Evolutionary conservation across 2,113 vertebrate species (phyloP).

Genomic region (Crypturellus undulatus): DNA sequence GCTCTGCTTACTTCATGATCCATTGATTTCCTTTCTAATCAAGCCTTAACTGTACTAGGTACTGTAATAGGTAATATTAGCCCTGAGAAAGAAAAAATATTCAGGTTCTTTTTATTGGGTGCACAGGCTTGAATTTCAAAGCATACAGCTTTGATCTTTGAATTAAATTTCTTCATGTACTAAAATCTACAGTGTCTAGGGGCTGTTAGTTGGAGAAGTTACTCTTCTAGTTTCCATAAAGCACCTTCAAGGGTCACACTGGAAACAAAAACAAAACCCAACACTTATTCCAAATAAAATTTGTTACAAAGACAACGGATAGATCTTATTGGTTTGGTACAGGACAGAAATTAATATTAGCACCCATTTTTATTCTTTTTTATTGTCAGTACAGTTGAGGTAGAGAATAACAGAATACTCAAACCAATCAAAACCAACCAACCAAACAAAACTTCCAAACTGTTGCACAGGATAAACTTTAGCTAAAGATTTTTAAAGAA

Average conservation of each 20-base stretch:
- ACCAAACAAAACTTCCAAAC: neutral
- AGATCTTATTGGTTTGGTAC: neutral
- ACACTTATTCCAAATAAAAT: constrained; percentile 7
- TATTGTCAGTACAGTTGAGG: neutral
- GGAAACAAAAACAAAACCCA: neutral
- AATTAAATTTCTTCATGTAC: neutral
- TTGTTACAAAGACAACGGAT: constrained; percentile 30
- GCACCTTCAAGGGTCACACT: neutral
- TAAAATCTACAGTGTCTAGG: neutral
- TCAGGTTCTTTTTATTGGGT: neutral
- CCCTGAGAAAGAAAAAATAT: neutral
- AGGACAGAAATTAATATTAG: constrained; percentile 39
- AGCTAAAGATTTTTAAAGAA: neutral
- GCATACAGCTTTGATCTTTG: fast-evolving
- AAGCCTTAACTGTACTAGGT: constrained; percentile 9
- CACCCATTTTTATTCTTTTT: neutral
- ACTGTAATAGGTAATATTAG: neutral
- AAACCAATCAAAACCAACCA: neutral
- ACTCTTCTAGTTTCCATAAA: neutral
- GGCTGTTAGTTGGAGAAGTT: neutral
- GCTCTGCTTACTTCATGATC: neutral
- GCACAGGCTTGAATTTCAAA: neutral
- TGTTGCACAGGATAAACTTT: constrained; percentile 4
- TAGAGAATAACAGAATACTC: constrained; percentile 20
- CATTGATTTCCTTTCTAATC: constrained; percentile 13